Evolutionary conservation across 1,140 invertebrate genomes (phyloP), one percentile per base, ranked within the genome.

Genomic region (Megalopta genalis): DNA sequence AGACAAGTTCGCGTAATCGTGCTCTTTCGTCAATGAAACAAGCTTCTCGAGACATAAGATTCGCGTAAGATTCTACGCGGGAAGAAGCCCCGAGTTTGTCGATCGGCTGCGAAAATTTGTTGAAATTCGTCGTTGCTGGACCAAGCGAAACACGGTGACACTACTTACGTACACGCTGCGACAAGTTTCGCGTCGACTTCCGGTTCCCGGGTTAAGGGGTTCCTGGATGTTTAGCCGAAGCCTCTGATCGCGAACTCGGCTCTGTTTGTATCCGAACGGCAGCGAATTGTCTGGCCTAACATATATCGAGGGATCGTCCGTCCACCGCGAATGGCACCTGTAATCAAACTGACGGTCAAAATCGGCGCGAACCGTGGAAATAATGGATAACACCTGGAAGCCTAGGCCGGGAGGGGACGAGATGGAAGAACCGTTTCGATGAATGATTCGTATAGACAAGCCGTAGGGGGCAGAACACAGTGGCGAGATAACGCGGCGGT

Each of bases 291-390:
- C 9, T 23, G 66, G 18, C 27, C 46, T 6, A n/a, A 9, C 23
- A 37, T 63, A 71, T 39, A 62, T 23, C 8, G 42, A 32, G 52
- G 76, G 63, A 77, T 18, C n/a, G 76, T 52, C 80, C 87, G 86
- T 84, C 86, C 84, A 89, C 76, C 86, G 77, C 88, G 88, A 88
- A 83, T 88, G 88, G 88, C 91, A 92, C 90, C 91, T 89, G 87
- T 93, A 92, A 93, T 92, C 92, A 92, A 90, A 93, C 92, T 92
- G 90, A 83, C 87, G 87, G 82, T 88, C 80, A 87, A 81, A 84
- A 83, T 73, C 80, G 65, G 63, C 66, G 81, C 70, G 42, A 83
- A 84, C 80, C 37, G 66, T 76, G 81, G 77, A 81, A 86, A 86
- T 86, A 86, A 87, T 81, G 71, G 62, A 32, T 60, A 65, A 77